Base-by-base conservation (phyloP, 2,888 invertebrate genomes). In the Tanytarsus gracilentus region DNA sequence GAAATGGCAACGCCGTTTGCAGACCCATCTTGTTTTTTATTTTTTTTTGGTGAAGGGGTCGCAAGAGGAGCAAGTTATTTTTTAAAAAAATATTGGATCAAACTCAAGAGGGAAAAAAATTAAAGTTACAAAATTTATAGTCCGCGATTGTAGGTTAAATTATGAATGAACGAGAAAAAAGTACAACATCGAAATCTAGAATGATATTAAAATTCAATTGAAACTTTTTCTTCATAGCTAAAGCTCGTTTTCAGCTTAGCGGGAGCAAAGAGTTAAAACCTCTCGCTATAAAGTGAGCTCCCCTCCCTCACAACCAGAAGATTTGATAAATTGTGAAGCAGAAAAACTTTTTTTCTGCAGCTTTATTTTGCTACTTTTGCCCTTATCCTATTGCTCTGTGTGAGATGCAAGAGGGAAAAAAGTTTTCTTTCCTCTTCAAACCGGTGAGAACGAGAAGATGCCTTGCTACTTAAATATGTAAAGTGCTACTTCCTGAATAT, bases 401-500 rank as follows among this genome's bases (percentile, higher is more conserved):
- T n/a, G n/a, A n/a, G n/a, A n/a, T n/a, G n/a, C n/a, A n/a, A n/a
- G n/a, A n/a, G n/a, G n/a, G 44, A 9, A 18, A 11, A 21, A 44
- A 44, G 9, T 18, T 40, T 40, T 40, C 44, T 11, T 16, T 16
- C 21, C 18, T 16, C 11, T 44, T 44, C 44, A 9, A 23, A 21
- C 44, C 44, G 21, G 44, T 44, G 44, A 8, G n/a, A n/a, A n/a
- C n/a, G 21, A 36, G 8, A 36, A 36, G 16, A 14, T 21, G 21
- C 18, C 11, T 23, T 44, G 44, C 44, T 44, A 44, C 44, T 44
- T 44, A 44, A 44, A 44, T 23, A 44, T 44, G 44, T 44, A 21
- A 44, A 44, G 44, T 44, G 44, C 44, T 44, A 21, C 44, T 44
- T 18, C 44, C 23, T 44, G 44, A 21, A 44, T 40, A 40, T 40